Evolutionary conservation across 2,797 vertebrate species (phyloP), one percentile per base, ranked within the genome.

Genomic region (Dendrocincla tyrannina): DNA sequence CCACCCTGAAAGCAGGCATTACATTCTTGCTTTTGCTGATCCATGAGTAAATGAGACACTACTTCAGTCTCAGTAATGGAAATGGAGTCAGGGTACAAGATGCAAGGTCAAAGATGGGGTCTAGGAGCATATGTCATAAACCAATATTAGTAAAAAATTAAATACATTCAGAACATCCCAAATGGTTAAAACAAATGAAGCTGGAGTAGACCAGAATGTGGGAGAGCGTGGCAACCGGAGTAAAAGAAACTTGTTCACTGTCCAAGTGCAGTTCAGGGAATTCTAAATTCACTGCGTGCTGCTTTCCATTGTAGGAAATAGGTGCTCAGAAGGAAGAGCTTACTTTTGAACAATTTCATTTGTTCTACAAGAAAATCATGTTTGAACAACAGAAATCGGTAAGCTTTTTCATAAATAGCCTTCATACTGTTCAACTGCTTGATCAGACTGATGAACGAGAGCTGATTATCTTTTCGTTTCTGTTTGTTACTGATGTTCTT

Each of bases 351-450:
- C 99, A 99, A 94, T 99, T 99, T 96, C 99, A 99, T 95, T 98
- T 99, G 96, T 98, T 99, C 96, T 99, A 99, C 97, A 99, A 99
- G 96, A 98, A 98, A 68, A 97, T 99, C 35, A 99, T 99, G 98
- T 99, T 99, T 97, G 99, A 99, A 52, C 98, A 98, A 75, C 99
- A 99, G 94, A 99, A 98, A 85, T 98, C 95, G 91, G 99, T 99
- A 97, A 98, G 98, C 14, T 75, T 67, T 44, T 95, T 25, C 17
- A 3, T 58, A 15, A 80, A n/a, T 11, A 23, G 25, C 64, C 50
- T 55, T 73, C 32, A 12, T 50, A 22, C 32, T 66, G 4, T 66
- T 78, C 33, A 85, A 25, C 9, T 67, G 35, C 49, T 85, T 55
- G 25, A 17, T 73, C 15, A 12, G 39, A 73, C 41, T n/a, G 33